Base-by-base conservation (phyloP, 2,888 invertebrate species). In the Drosophila emarginata region DNA sequence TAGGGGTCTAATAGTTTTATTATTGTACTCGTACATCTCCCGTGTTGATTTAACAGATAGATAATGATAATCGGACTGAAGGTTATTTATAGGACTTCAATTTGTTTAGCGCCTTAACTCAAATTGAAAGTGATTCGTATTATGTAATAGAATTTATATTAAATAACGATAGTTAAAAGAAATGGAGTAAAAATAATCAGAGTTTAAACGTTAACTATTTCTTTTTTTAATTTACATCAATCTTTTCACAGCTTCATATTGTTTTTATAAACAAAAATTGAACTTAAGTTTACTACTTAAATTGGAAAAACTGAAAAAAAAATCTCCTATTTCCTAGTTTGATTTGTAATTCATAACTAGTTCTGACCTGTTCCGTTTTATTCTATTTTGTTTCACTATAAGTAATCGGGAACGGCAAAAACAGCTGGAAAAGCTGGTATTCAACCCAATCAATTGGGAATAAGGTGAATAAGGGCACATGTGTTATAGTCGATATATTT, bases 1-100 rank as follows among this genome's bases (percentile, higher is more conserved):
- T 4, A 21, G 45, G 45, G 45, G 45, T 45, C 45, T 45, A 45
- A 45, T 45, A 45, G 45, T 45, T 18, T 45, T 45, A 45, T 45
- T 45, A 45, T 45, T 45, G 45, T 45, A 45, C 45, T 45, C 45
- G 11, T 18, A 21, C 18, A 45, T 45, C 45, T 21, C 45, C 21
- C 45, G 45, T 21, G 21, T 45, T 45, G 45, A 45, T 45, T 45
- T 45, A 11, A 18, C 12, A 45, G n/a, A n/a, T n/a, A 37, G 45
- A 45, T 21, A 14, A 21, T 45, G 21, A 9, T 11, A 14, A 5
- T 12, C 18, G 4, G 4, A 45, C 12, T 45, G 45, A 45, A 21
- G 45, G 45, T 45, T 45, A 45, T 45, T 45, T 45, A 18, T 18
- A 45, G 45, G 45, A 4, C 45, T 45, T 45, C 4, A 21, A 45